Evolutionary conservation across 2,888 invertebrate species (phyloP).

Genomic region (Phalera bucephala): DNA sequence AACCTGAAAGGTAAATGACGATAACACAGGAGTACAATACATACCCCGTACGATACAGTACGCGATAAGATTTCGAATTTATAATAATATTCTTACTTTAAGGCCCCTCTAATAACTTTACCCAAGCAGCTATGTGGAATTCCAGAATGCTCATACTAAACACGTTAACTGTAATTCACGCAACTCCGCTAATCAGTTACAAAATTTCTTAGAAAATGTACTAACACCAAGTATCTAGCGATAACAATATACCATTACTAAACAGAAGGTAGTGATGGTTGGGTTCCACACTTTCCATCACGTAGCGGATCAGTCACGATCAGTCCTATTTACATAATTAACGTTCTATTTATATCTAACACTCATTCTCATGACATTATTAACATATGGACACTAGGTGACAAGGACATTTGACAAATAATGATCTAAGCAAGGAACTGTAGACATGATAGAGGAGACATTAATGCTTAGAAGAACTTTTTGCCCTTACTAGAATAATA

Average conservation of each 20-base stretch:
- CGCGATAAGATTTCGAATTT: too few relatives aligned
- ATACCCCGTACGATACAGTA: too few relatives aligned
- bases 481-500: too few relatives aligned
- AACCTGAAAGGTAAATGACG: too few relatives aligned
- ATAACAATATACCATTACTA: constrained; percentile 25
- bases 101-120: too few relatives aligned
- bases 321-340: constrained; percentile 40
- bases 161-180: background rate
- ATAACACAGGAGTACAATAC: too few relatives aligned
- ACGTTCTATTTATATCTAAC: constrained; percentile 32
- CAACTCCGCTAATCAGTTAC: background rate
- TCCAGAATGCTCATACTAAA: background rate
- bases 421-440: too few relatives aligned
- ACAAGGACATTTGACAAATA: constrained; percentile 21
- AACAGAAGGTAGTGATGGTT: constrained; percentile 19
- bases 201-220: constrained; percentile 12
- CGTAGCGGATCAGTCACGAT: constrained; percentile 39
- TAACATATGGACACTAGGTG: constrained; percentile 21
- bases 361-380: constrained; percentile 20
- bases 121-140: background rate
- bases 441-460: too few relatives aligned
- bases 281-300: constrained; percentile 45
- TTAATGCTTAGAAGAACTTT: too few relatives aligned
- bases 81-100: too few relatives aligned
- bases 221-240: constrained; percentile 5